Evolutionary conservation across 2,113 vertebrate species (phyloP).

Genomic region (Antechinus stuartii): DNA sequence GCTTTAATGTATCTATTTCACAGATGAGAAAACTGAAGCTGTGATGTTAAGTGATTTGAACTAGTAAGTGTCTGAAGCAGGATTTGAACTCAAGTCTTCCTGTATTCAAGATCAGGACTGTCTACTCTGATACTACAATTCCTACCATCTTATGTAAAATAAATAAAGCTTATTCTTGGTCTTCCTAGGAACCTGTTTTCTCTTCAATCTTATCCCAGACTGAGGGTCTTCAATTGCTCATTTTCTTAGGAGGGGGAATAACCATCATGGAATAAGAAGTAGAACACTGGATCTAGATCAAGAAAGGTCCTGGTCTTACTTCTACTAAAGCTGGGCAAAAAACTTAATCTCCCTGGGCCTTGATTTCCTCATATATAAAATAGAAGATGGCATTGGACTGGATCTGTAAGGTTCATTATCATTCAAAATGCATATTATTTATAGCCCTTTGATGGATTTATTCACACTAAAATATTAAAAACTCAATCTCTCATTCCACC

Average conservation of each 20-base stretch:
- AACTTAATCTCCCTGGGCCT: background rate
- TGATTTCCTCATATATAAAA: background rate
- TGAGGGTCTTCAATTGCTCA: background rate
- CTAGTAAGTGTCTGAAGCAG: background rate
- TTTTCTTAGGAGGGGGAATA: background rate
- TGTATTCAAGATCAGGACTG: background rate
- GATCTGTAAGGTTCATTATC: background rate
- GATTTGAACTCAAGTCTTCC: background rate
- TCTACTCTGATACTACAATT: background rate
- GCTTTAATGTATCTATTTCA: background rate
- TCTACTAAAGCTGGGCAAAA: background rate
- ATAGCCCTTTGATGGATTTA: background rate
- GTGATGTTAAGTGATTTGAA: background rate
- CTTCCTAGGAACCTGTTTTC: background rate
- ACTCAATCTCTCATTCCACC: background rate
- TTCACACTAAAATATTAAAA: background rate
- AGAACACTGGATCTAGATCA: background rate
- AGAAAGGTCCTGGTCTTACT: background rate
- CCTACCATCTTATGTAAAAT: background rate
- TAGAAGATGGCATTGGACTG: background rate
- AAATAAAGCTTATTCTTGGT: background rate
- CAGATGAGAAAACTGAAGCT: background rate
- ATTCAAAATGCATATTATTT: background rate
- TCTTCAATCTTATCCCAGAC: background rate
- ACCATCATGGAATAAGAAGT: background rate